Base-by-base conservation (phyloP, 2,113 vertebrate genomes). In the Pandion haliaetus region DNA sequence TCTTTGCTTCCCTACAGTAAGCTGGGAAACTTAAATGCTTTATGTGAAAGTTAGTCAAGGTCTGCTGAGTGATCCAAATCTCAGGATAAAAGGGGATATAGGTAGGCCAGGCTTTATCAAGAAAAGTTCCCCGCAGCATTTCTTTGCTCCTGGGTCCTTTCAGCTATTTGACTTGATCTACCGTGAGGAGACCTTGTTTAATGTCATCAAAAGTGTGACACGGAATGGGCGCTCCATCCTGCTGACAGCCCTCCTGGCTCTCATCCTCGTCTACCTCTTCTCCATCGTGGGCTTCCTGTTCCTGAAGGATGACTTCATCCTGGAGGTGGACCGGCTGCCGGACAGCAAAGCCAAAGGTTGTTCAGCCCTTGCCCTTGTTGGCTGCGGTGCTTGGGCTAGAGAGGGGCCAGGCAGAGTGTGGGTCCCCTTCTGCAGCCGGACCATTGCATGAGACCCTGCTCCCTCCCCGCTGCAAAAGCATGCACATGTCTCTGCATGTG, bases 181-280 rank as follows among this genome's bases (percentile, higher is more conserved):
- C 97, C 99, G 99, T 0, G 99, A 99, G 98, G 99, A 99, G 98
- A 99, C 99, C 0, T 98, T 99, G 87, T 99, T 99, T 66, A 99
- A 99, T 6, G 99, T 99, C 94, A 99, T 99, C 93, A 99, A 99
- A 95, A 99, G 99, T 4, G 99, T 99, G 97, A 99, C 99, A 0
- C 98, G 99, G 15, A 99, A 99, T 5, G 99, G 99, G 7, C 99
- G 99, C 95, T 99, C 99, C 95, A 99, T 99, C 98, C 98, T 99
- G 95, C 98, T 99, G 92, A 99, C 99, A 1, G 99, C 99, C 18
- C 98, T 99, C 93, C 98, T 99, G 81, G 99, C 99, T 26, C 99
- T 99, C 96, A 99, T 99, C 97, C 99, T 99, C 2, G 99, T 99
- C 97, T 99, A 99, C 98, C 99, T 99, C 93, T 99, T 99, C 99